phyloP scores from a whole-genome alignment of 2,797 vertebrate species.

The Erethizon dorsatum region DNA sequence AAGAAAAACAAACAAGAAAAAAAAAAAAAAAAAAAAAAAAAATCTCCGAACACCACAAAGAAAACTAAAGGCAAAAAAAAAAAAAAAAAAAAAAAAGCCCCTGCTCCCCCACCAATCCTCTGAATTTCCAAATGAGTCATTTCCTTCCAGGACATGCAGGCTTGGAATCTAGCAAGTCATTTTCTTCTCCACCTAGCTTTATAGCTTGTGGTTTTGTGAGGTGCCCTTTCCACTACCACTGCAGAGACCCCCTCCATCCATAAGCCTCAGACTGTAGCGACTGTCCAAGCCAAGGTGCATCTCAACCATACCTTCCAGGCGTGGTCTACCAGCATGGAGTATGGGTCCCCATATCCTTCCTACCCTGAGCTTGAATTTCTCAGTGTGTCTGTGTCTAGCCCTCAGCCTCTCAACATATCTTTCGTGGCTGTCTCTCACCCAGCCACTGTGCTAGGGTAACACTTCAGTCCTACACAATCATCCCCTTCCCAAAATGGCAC shows the following conservation, averaged over 20 bases:
- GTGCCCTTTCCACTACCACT: not conserved
- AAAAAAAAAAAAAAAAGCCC: not conserved
- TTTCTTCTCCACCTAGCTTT: not conserved
- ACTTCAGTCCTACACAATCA: not conserved
- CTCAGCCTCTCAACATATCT: not conserved
- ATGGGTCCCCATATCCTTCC: not conserved
- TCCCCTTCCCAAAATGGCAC: not conserved
- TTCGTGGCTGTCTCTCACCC: not conserved
- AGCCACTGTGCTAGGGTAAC: not conserved
- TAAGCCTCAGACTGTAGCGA: not conserved
- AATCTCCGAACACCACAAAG: too few relatives aligned
- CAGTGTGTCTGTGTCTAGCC: not conserved
- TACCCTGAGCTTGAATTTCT: not conserved
- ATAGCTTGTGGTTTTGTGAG: not conserved
- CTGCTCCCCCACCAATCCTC: too few relatives aligned
- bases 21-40: not conserved
- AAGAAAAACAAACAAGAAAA: not conserved
- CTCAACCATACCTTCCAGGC: not conserved
- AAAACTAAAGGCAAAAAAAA: not conserved
- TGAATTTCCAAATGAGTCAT: not conserved
- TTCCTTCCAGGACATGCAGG: not conserved
- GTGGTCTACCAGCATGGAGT: not conserved
- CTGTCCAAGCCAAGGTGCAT: not conserved
- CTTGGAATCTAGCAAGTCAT: not conserved
- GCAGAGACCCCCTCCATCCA: not conserved